These are phyloP conservation scores for Rhopalosiphum nymphaeae DNA, from an alignment of 2,888 invertebrate genomes.

Conservation along the genomic window DNA sequence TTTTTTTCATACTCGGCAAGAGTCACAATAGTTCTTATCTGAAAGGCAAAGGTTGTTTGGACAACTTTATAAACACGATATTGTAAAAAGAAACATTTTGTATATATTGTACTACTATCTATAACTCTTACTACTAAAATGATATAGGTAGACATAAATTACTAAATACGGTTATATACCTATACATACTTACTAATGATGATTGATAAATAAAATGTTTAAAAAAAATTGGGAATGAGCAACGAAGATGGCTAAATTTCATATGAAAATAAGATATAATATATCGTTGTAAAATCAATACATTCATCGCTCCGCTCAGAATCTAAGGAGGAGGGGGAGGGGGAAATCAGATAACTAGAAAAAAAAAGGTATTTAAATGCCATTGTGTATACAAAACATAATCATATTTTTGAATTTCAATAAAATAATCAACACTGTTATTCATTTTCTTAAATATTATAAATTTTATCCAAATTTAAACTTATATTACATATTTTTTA, in stretches of 20 bases:
- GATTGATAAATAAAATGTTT: not conserved
- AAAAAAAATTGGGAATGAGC: not conserved
- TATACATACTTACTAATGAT: not conserved
- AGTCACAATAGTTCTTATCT: slow-evolving; percentile 16
- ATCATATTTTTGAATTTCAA: too few species aligned
- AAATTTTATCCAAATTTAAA: too few species aligned
- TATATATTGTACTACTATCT: not conserved
- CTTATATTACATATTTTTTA: too few species aligned
- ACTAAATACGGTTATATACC: not conserved
- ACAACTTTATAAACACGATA: not conserved
- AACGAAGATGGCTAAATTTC: not conserved
- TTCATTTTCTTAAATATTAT: too few species aligned
- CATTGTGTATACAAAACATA: too few species aligned
- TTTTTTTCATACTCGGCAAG: not conserved
- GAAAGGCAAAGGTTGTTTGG: slow-evolving; percentile 19
- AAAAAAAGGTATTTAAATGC: too few species aligned
- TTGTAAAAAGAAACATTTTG: slow-evolving; percentile 8
- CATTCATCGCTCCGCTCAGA: too few species aligned
- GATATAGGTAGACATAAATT: not conserved
- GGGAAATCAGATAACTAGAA: too few species aligned
- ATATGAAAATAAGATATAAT: not conserved
- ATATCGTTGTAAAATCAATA: too few species aligned
- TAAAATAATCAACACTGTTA: too few species aligned
- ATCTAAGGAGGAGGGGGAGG: too few species aligned
- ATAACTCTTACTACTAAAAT: not conserved